Conservation (phyloP, 2,888 invertebrate species). For the Reticulitermes lucifugus region DNA sequence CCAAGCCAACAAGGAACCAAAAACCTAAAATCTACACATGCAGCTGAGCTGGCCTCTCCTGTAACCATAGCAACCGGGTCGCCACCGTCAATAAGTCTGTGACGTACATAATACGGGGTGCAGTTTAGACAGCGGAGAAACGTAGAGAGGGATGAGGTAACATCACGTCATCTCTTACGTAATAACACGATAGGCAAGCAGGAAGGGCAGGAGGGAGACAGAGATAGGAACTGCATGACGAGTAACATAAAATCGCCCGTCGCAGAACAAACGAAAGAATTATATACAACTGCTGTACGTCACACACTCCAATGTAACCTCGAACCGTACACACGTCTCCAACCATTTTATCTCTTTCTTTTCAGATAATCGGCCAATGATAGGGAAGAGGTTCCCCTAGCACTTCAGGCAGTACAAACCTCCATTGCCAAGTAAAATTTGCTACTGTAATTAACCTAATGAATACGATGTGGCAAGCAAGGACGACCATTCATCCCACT, state of each 20-base stretch:
- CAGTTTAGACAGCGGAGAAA: slow-evolving; percentile 28
- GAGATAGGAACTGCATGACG: background rate
- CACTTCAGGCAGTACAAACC: background rate
- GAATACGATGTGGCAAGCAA: background rate
- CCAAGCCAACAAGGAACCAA: slow-evolving; percentile 6
- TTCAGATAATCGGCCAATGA: background rate
- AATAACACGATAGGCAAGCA: background rate
- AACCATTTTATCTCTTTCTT: background rate
- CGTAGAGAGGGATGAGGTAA: slow-evolving; percentile 10
- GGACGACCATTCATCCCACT: background rate
- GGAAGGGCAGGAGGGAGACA: background rate
- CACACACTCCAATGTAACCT: background rate
- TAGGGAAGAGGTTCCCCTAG: background rate
- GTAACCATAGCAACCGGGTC: slow-evolving; percentile 37
- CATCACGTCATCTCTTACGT: slow-evolving; percentile 33
- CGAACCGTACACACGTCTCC: background rate
- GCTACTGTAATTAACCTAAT: background rate
- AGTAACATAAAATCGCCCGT: background rate
- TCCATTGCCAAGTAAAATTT: background rate
- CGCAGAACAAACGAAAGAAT: background rate
- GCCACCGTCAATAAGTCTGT: slow-evolving; percentile 42
- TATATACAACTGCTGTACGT: background rate
- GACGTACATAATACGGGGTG: slow-evolving; percentile 27
- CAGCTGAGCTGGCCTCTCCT: slow-evolving; percentile 35
- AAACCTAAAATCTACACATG: slow-evolving; percentile 39